phyloP scores from a whole-genome alignment of 2,888 invertebrate species.

The Melitaea athalia region DNA sequence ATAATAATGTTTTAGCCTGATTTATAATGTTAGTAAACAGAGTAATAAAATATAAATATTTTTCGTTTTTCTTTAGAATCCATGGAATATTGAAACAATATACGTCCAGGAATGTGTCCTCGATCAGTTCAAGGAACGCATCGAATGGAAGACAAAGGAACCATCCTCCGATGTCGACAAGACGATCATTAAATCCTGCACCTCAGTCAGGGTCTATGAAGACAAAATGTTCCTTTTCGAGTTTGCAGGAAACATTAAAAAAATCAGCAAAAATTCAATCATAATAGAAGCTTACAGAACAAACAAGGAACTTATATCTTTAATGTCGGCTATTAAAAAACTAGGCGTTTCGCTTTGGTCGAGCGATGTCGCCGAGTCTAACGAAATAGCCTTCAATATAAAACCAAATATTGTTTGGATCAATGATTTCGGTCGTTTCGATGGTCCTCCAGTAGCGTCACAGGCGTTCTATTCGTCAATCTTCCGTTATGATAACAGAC shows the following conservation, averaged over 20 bases:
- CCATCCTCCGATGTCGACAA: conserved; percentile 23
- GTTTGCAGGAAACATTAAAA: conserved; percentile 35
- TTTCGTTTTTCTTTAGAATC: conserved; percentile 43
- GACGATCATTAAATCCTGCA: conserved; percentile 18
- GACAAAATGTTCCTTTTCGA: conserved; percentile 36
- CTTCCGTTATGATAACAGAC: no score
- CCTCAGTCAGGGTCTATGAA: conserved; percentile 37
- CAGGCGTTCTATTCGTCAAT: conserved; percentile 33
- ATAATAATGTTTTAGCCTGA: no score
- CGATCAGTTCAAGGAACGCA: conserved; percentile 48
- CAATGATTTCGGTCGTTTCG: conserved; percentile 53
- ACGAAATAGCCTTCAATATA: conserved; percentile 52
- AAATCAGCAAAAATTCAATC: conserved; percentile 34
- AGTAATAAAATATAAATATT: background rate
- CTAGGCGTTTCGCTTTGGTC: conserved; percentile 58
- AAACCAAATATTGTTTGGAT: conserved; percentile 53
- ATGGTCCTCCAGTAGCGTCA: conserved; percentile 46
- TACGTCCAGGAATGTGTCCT: conserved; percentile 59
- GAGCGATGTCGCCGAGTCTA: conserved; percentile 51
- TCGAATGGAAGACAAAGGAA: conserved; percentile 48
- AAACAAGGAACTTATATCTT: conserved; percentile 54
- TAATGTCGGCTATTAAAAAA: conserved; percentile 43
- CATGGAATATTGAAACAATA: conserved; percentile 54
- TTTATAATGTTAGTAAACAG: no score
- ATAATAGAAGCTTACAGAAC: conserved; percentile 59